These are phyloP conservation scores for Oreochromis aureus DNA, from an alignment of 2,113 vertebrate species.

Conservation along the genomic window DNA sequence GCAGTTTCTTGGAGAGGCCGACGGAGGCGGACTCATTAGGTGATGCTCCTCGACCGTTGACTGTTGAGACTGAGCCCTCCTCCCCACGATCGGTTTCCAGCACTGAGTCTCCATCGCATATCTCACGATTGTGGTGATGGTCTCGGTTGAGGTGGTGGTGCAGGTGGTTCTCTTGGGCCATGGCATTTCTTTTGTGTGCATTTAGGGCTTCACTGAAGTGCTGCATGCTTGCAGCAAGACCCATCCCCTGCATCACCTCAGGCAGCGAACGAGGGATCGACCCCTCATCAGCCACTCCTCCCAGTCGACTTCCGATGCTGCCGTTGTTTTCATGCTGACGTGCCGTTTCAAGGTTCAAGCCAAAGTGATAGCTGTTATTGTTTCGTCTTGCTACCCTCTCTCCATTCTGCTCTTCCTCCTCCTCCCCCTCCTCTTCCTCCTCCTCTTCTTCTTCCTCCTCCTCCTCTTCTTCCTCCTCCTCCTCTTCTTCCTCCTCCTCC, in stretches of 20 bases:
- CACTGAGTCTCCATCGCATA: slow-evolving; percentile 90
- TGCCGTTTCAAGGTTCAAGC: slow-evolving; percentile 87
- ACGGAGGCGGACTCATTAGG: slow-evolving; percentile 92
- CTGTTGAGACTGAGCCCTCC: slow-evolving; percentile 77
- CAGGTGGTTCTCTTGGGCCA: slow-evolving; percentile 85
- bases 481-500: slow-evolving; percentile 92
- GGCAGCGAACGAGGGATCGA: slow-evolving; percentile 83
- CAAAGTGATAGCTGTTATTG: slow-evolving; percentile 88
- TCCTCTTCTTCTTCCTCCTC: slow-evolving; percentile 94
- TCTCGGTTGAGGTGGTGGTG: slow-evolving; percentile 71
- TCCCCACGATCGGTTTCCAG: slow-evolving; percentile 91
- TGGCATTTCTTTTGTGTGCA: slow-evolving; percentile 91
- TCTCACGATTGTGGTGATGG: slow-evolving; percentile 74
- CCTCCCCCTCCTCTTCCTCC: slow-evolving; percentile 84
- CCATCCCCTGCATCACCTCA: slow-evolving; percentile 96
- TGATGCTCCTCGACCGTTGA: slow-evolving; percentile 93
- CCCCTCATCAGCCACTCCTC: slow-evolving; percentile 72
- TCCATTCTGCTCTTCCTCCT: slow-evolving; percentile 84
- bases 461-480: slow-evolving; percentile 96
- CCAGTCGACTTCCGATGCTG: slow-evolving; percentile 61
- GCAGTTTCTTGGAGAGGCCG: slow-evolving; percentile 96
- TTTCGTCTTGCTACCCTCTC: slow-evolving; percentile 81
- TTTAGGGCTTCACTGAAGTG: slow-evolving; percentile 97
- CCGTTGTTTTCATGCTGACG: slow-evolving; percentile 92
- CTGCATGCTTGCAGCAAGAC: slow-evolving; percentile 96